A percentile compares a stretch with the other conserved stretches of the same genome.
Conservation (phyloP, 2,797 vertebrate genomes). For the Hoplostethus mediterraneus region DNA sequence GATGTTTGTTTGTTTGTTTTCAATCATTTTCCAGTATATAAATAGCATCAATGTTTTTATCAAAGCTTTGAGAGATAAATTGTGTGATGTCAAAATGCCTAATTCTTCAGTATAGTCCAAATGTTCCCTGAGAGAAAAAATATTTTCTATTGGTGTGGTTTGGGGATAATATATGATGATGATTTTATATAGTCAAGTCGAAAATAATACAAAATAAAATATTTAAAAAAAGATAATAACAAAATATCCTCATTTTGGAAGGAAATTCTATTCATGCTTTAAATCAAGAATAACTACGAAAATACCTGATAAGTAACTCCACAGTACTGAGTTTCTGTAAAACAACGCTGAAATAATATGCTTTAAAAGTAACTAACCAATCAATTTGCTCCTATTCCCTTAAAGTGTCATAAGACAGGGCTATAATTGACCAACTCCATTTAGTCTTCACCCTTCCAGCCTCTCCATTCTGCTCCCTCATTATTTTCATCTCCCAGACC, state of each 20-base stretch:
- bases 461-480: constrained; percentile 36
- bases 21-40: constrained; percentile 33
- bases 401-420: not conserved
- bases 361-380: constrained; percentile 15
- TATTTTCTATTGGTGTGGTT: constrained; percentile 7
- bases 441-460: constrained; percentile 15
- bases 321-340: not conserved
- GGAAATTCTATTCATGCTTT: too few relatives aligned
- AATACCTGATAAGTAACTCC: too few relatives aligned
- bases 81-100: constrained; percentile 38
- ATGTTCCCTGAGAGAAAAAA: constrained; percentile 19
- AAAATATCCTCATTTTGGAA: too few relatives aligned
- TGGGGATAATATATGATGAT: constrained; percentile 5
- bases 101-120: constrained; percentile 16
- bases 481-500: constrained; percentile 31
- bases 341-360: constrained; percentile 1
- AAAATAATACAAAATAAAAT: too few relatives aligned
- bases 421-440: not conserved
- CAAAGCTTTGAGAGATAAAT: constrained; percentile 51
- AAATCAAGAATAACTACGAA: too few relatives aligned
- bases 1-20: constrained; percentile 19
- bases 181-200: constrained; percentile 16
- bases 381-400: not conserved
- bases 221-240: too few relatives aligned
- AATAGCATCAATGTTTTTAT: constrained; percentile 57